Base-by-base conservation (phyloP, 2,888 invertebrate species). In the Euproctis similis region DNA sequence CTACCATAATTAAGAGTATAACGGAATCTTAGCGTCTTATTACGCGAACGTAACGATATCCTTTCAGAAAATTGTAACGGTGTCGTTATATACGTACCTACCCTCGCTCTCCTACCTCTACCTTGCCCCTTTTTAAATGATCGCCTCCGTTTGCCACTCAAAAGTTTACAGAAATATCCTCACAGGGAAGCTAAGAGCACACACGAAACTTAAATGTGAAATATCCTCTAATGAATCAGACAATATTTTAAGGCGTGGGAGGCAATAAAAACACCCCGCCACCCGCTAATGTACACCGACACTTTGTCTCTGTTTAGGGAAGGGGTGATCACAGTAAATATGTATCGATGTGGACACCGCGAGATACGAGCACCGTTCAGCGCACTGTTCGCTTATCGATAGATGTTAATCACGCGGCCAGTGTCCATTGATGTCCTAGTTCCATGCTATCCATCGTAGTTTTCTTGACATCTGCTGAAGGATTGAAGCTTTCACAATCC, bases 221-320 rank as follows among this genome's bases (percentile, higher is more conserved):
- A 81, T 80, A 82, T 78, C 71, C 81, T 74, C 81, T 82, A 84
- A 84, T 82, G 82, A 84, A 84, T 84, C 84, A 84, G 84, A 80
- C 82, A 82, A 84, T 82, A 84, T 84, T 84, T 84, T 82, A 82
- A 81, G 78, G 74, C 67, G 69, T 55, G 76, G 77, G 70, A 46
- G 81, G 82, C 76, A 78, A 82, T 84, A 82, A 84, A 81, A 76
- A 54, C 75, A 54, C 69, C 76, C 49, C 49, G 36, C 59, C 70
- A 48, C 71, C 74, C 70, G 61, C 75, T 81, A 80, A 80, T 80
- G 81, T 81, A 74, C 68, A 75, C 76, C 70, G 56, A 67, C 77
- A 75, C 72, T 78, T 75, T 80, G 80, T 80, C 75, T 75, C 70
- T 59, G 65, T 53, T 64, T 67, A 68, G 73, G 63, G 75, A 64